Percentiles rank a stretch among this genome's conserved stretches.
phyloP scores from a whole-genome alignment of 1,140 invertebrate genomes.

The Periplaneta americana region DNA sequence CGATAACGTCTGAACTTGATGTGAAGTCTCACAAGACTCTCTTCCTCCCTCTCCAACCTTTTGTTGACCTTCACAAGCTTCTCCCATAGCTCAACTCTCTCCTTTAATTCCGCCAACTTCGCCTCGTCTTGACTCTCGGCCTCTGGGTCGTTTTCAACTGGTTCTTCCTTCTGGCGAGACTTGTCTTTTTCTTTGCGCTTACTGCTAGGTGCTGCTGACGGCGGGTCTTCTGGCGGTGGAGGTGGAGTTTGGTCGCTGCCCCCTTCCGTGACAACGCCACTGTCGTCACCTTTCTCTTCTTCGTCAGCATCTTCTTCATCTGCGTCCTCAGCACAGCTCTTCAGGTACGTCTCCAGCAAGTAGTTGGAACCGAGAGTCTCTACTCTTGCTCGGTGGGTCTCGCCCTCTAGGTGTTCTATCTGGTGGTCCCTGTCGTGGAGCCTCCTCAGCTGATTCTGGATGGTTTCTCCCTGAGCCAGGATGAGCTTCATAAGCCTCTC shows the following conservation, averaged over 20 bases:
- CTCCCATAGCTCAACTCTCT: conserved; percentile 58
- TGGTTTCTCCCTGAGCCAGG: conserved; percentile 74
- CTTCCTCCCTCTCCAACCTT: conserved; percentile 61
- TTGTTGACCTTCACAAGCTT: conserved; percentile 66
- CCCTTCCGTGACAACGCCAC: conserved; percentile 41
- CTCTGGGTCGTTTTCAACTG: conserved; percentile 21
- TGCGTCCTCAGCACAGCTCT: conserved; percentile 43
- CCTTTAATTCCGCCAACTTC: conserved; percentile 14
- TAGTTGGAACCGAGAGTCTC: conserved; percentile 75
- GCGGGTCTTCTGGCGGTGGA: neutral
- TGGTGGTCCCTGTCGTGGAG: conserved; percentile 68
- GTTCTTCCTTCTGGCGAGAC: conserved; percentile 26
- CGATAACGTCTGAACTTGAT: conserved; percentile 59
- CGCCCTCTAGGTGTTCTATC: conserved; percentile 69
- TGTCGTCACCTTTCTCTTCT: conserved; percentile 48
- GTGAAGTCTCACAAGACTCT: conserved; percentile 55
- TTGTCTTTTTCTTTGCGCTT: conserved; percentile 13
- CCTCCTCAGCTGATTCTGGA: conserved; percentile 61
- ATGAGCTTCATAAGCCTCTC: conserved; percentile 70
- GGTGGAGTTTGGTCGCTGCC: conserved; percentile 2
- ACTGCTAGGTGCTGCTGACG: neutral
- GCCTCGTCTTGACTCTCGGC: neutral
- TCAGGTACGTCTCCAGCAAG: conserved; percentile 70
- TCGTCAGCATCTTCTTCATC: conserved; percentile 30
- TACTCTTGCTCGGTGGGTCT: conserved; percentile 61